These are phyloP conservation scores for Halocynthia aurantium DNA, from an alignment of 23 tunicate genomes.

Conservation along the genomic window DNA sequence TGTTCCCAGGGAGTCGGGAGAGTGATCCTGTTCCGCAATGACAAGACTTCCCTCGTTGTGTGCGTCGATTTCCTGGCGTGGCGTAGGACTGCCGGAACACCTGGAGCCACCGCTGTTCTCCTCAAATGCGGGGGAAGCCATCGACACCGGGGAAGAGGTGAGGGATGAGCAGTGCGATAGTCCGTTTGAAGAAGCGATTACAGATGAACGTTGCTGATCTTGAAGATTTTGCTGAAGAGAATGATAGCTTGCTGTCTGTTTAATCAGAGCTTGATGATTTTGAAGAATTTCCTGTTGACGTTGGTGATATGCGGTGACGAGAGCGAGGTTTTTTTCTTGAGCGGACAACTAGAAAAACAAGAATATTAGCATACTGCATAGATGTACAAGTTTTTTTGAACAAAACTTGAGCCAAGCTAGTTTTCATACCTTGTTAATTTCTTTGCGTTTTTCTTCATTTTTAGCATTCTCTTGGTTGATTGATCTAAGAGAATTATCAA, in stretches of 20 bases:
- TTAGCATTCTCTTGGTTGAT: too few species aligned
- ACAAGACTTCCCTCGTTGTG: neutral
- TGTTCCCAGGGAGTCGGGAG: neutral
- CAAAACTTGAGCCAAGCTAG: too few species aligned
- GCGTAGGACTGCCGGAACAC: conserved; percentile 11
- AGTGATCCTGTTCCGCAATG: conserved; percentile 10
- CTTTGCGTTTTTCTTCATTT: too few species aligned
- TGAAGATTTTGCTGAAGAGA: conserved; percentile 1
- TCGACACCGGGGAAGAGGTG: conserved; percentile 25
- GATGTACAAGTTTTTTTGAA: too few species aligned
- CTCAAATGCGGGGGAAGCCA: conserved; percentile 24
- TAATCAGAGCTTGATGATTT: conserved; percentile 3
- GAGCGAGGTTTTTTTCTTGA: too few species aligned
- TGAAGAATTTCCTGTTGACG: conserved; percentile 5
- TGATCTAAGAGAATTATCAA: too few species aligned
- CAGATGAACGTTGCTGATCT: conserved; percentile 2
- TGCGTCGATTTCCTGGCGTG: conserved; percentile 1
- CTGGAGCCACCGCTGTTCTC: conserved; percentile 20
- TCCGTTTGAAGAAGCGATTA: neutral
- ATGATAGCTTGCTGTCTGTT: conserved; percentile 9
- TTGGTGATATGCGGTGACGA: conserved; percentile 13
- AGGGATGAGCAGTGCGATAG: conserved; percentile 10
- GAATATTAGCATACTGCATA: too few species aligned
- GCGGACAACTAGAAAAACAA: too few species aligned
- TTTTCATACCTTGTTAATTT: too few species aligned